Base-by-base conservation (phyloP, 2,113 vertebrate genomes). In the Gila orcuttii region DNA sequence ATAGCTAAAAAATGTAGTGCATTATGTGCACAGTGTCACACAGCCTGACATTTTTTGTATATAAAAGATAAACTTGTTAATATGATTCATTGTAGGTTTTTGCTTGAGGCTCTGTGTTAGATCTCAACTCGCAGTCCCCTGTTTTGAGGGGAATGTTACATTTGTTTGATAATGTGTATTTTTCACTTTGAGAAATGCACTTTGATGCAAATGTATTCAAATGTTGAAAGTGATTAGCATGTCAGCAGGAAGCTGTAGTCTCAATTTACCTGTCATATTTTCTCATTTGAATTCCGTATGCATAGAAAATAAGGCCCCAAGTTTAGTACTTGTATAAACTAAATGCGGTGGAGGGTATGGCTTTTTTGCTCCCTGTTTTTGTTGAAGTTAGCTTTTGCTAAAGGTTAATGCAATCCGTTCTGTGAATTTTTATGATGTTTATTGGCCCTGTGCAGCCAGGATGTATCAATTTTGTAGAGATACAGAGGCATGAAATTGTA, bases 381-480 rank as follows among this genome's bases (percentile, higher is more conserved):
- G 62, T 79, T n/a, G 88, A 78, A 86, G 71, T 69, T 83, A 85
- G 47, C 73, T 89, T 91, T 91, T 91, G 90, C 87, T 87, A 92
- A 91, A 92, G 91, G 89, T 92, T 92, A 83, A 88, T 82, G 74
- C 87, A 91, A 92, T 93, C 84, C 83, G 66, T 93, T 88, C 89
- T 55, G 31, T 19, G 78, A 86, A 90, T 93, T 87, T 94, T 91
- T 76, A 73, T 83, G 52, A 74, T 91, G 83, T 92, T 90, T 91
- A 91, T 92, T 90, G 87, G 88, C 86, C 64, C 71, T 83, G 42
- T 87, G 86, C 85, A 88, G 83, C 89, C 85, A 31, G 86, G 83
- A 90, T 89, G 81, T 90, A 92, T 93, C 87, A 87, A 86, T 93
- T 90, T 91, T 87, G 84, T 85, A 73, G 86, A 87, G 78, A 88